Evolutionary conservation across 2,888 invertebrate genomes (phyloP).

Genomic region (Coremacera marginata): DNA sequence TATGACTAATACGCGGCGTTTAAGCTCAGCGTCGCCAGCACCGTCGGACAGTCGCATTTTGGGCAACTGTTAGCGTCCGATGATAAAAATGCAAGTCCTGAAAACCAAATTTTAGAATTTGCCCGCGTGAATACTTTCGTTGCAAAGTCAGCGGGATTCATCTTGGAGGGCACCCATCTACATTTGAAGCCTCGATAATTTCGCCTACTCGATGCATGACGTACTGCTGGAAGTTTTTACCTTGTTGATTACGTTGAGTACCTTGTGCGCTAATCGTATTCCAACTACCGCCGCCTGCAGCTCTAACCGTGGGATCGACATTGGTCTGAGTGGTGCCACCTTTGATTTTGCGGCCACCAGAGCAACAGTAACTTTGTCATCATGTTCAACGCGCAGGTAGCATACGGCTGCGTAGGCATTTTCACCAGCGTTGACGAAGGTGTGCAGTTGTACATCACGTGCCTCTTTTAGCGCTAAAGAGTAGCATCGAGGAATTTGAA

Average conservation of each 20-base stretch:
- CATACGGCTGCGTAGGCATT: no score
- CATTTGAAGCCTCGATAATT: slow-evolving; percentile 39
- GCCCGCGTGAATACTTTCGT: slow-evolving; percentile 15
- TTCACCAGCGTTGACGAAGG: slow-evolving; percentile 46
- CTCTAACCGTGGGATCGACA: slow-evolving; percentile 34
- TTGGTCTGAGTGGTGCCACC: slow-evolving; percentile 34
- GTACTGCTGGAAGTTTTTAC: slow-evolving; percentile 42
- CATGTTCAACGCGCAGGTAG: slow-evolving; percentile 26
- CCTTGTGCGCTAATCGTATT: slow-evolving; percentile 19
- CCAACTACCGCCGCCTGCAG: slow-evolving; percentile 34
- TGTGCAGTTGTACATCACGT: slow-evolving; percentile 39
- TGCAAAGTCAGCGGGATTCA: slow-evolving; percentile 38
- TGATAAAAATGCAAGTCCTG: no score
- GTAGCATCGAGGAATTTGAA: slow-evolving; percentile 43
- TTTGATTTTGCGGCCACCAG: slow-evolving; percentile 35
- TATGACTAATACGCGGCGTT: no score
- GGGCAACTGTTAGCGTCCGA: no score
- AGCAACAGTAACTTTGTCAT: neutral
- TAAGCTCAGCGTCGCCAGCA: no score
- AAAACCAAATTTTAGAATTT: no score
- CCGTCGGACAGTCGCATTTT: no score
- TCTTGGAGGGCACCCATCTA: slow-evolving; percentile 43
- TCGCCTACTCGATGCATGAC: slow-evolving; percentile 44
- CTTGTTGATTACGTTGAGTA: slow-evolving; percentile 10
- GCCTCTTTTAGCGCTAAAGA: slow-evolving; percentile 6